These are phyloP conservation scores for Notospermus geniculatus DNA, from an alignment of 1,140 invertebrate genomes.

Conservation along the genomic window DNA sequence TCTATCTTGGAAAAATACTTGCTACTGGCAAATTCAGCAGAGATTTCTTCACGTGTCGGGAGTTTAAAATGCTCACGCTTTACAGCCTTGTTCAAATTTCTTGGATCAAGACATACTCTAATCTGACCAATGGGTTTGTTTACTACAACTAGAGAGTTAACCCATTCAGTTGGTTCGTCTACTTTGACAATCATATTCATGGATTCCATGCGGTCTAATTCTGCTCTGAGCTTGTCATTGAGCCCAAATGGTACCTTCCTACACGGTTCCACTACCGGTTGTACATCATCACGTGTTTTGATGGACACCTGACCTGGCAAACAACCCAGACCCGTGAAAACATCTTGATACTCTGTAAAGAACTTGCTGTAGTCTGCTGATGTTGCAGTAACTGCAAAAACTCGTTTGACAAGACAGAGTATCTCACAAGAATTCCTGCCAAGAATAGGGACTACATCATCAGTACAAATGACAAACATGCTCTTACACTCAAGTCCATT, in stretches of 20 bases:
- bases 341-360: conserved; percentile 14
- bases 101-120: not conserved
- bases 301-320: conserved; percentile 28
- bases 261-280: no score
- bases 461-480: not conserved
- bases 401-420: not conserved
- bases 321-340: conserved; percentile 26
- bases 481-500: not conserved
- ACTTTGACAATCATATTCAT: conserved; percentile 28
- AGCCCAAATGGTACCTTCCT: conserved; percentile 39
- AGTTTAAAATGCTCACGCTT: no score
- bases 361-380: not conserved
- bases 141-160: not conserved
- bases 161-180: not conserved
- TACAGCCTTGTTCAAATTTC: no score
- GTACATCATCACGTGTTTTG: conserved; percentile 23
- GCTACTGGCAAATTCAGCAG: no score
- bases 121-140: not conserved
- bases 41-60: no score
- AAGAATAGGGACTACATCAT: not conserved
- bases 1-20: no score
- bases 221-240: conserved; percentile 29
- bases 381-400: not conserved
- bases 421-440: not conserved
- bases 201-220: conserved; percentile 26